phyloP scores from a whole-genome alignment of 2,797 vertebrate genomes.

The Rhynchotus rufescens region DNA sequence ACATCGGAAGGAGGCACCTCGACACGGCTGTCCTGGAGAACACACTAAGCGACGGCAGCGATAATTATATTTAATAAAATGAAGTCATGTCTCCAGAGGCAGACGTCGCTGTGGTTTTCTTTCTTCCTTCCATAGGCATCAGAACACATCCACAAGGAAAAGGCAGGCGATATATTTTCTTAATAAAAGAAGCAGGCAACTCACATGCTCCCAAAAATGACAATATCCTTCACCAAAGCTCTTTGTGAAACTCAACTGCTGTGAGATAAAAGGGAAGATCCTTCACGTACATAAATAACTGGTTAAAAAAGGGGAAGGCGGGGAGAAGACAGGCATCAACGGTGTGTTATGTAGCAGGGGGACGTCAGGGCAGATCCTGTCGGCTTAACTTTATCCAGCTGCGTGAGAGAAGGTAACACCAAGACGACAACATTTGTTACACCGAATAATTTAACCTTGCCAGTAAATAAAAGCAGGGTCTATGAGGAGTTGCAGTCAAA shows the following conservation, averaged over 20 bases:
- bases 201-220: not conserved
- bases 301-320: not conserved
- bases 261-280: not conserved
- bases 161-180: not conserved
- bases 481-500: constrained; percentile 53
- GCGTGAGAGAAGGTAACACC: not conserved
- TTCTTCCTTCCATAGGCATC: not conserved
- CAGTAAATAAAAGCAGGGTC: constrained; percentile 44
- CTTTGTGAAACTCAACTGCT: not conserved
- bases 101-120: not conserved
- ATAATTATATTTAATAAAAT: not conserved
- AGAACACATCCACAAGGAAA: not conserved
- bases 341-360: not conserved
- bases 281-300: not conserved
- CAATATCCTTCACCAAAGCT: not conserved
- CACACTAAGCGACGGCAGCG: not conserved
- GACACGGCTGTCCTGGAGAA: not conserved
- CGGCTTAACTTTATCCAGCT: not conserved
- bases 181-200: not conserved
- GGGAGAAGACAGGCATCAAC: not conserved
- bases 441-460: constrained; percentile 51
- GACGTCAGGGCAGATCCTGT: not conserved
- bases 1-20: rapidly evolving
- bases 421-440: constrained; percentile 32
- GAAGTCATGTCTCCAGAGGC: not conserved